Conservation (phyloP, 2,888 invertebrate genomes). For the Fragum whitleyi region DNA sequence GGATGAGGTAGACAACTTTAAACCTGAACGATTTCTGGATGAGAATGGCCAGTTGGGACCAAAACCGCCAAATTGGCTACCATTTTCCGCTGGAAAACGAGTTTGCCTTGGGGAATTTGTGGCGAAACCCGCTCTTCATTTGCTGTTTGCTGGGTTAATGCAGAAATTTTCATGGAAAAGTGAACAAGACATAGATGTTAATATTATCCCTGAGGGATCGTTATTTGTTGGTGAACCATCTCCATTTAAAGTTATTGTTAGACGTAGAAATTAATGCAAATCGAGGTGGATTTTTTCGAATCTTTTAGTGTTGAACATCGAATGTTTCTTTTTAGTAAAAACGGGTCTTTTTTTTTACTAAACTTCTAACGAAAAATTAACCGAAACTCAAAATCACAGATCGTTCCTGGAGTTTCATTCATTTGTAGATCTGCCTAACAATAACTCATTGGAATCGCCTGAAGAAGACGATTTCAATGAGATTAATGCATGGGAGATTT, state of each 20-base stretch:
- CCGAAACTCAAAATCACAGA: no score
- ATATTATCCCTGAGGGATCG: constrained; percentile 30
- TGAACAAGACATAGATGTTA: constrained; percentile 51
- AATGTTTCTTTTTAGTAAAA: no score
- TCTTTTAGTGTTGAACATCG: no score
- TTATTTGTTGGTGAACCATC: constrained; percentile 13
- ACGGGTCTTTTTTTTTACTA: no score
- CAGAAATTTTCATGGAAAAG: constrained; percentile 65
- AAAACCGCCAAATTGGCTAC: constrained; percentile 74
- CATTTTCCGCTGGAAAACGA: constrained; percentile 77
- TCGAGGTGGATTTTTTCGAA: no score
- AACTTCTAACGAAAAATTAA: no score
- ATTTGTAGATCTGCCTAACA: no score
- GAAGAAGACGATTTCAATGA: no score
- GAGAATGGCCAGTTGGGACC: constrained; percentile 71
- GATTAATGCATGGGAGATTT: no score
- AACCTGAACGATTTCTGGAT: constrained; percentile 76
- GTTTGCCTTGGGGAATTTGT: constrained; percentile 77
- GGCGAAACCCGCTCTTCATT: constrained; percentile 74
- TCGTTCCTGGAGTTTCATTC: no score
- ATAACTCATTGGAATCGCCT: no score
- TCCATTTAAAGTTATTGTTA: constrained; percentile 49
- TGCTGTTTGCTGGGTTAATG: constrained; percentile 68
- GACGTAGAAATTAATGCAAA: constrained; percentile 26
- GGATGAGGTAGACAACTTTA: constrained; percentile 72